phyloP scores from a whole-genome alignment of 2,888 invertebrate genomes.

The Phyllotreta cruciferae region DNA sequence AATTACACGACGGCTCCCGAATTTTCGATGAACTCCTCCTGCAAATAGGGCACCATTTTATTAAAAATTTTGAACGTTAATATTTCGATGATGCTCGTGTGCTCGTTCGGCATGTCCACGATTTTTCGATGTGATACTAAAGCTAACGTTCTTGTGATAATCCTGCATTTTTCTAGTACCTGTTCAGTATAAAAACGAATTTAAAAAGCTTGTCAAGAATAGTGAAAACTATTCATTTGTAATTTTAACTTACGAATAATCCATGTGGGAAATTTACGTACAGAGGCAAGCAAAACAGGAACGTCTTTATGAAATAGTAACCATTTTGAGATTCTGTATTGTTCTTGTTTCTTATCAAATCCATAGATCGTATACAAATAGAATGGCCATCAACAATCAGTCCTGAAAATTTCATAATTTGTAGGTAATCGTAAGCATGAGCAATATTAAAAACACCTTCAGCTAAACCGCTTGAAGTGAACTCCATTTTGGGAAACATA shows the following conservation, averaged over 20 bases:
- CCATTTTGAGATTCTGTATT: background rate
- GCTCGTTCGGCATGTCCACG: conserved; percentile 31
- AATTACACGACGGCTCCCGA: conserved; percentile 45
- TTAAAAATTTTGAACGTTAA: conserved; percentile 41
- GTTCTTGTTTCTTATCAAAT: background rate
- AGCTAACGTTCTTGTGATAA: conserved; percentile 41
- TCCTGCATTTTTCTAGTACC: conserved; percentile 38
- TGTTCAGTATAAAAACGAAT: no score
- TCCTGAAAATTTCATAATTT: no score
- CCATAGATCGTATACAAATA: background rate
- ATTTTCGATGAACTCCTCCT: conserved; percentile 46
- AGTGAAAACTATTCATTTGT: background rate
- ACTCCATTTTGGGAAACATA: conserved; percentile 46
- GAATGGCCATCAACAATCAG: background rate
- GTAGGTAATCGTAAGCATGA: no score
- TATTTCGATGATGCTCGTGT: conserved; percentile 37
- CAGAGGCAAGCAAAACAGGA: conserved; percentile 2
- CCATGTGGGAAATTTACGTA: background rate
- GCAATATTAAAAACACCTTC: conserved; percentile 46
- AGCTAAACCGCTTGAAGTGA: conserved; percentile 44
- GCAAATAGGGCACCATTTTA: conserved; percentile 41
- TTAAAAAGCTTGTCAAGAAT: conserved; percentile 19
- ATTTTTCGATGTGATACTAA: conserved; percentile 35
- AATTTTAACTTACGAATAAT: conserved; percentile 1
- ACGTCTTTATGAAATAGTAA: conserved; percentile 6